phyloP scores from a whole-genome alignment of 1,140 invertebrate species.

The Drosophila lowei region DNA sequence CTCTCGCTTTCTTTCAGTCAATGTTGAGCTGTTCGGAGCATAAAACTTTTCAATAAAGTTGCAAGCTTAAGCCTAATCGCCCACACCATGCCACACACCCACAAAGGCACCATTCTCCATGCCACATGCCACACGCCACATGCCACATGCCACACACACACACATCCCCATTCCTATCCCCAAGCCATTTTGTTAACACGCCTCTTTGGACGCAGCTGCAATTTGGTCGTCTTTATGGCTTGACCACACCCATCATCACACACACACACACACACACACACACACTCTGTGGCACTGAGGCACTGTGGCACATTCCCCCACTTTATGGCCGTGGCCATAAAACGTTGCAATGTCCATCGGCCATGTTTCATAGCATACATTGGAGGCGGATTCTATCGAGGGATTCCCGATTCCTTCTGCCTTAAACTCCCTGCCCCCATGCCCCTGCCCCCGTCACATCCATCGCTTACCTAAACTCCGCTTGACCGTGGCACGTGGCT shows the following conservation, averaged over 20 bases:
- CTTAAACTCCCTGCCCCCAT: not conserved
- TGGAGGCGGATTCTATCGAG: constrained; percentile 1
- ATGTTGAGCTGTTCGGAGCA: constrained; percentile 19
- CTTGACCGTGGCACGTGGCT: constrained; percentile 76
- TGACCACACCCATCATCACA: constrained; percentile 44
- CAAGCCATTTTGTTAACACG: too few relatives aligned
- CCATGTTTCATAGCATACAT: constrained; percentile 33
- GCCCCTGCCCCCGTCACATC: not conserved
- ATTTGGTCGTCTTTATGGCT: constrained; percentile 41
- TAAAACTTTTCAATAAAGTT: constrained; percentile 74
- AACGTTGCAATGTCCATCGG: constrained; percentile 38
- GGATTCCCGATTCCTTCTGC: not conserved
- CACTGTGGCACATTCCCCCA: constrained; percentile 9
- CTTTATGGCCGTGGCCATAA: constrained; percentile 53
- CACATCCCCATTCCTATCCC: not conserved
- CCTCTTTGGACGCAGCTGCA: constrained; percentile 33
- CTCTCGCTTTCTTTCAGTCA: constrained; percentile 12
- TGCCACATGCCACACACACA: constrained; percentile 5
- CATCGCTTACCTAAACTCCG: constrained; percentile 72
- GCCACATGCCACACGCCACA: not conserved
- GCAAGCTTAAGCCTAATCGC: constrained; percentile 67
- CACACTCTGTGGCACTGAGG: not conserved
- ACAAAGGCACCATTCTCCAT: not conserved
- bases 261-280: constrained; percentile 2
- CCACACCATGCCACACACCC: constrained; percentile 13